Conservation (phyloP, 2,113 vertebrate genomes). For the Anser brachyrhynchus region DNA sequence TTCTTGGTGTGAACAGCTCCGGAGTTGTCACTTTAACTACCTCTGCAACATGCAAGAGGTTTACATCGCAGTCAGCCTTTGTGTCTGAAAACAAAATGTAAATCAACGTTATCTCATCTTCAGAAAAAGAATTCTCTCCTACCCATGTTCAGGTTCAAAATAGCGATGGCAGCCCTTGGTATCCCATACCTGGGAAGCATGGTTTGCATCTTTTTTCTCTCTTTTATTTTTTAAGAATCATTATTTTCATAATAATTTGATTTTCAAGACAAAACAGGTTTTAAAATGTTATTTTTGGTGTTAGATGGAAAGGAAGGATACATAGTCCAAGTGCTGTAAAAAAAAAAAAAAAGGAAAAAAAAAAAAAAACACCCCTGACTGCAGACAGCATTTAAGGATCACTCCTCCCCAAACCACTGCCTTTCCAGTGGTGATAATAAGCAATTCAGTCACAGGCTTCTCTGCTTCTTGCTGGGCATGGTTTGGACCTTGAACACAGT, state of each 20-base stretch:
- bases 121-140: not conserved
- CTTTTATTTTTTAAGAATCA: not conserved
- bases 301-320: not conserved
- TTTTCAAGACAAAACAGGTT: not conserved
- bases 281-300: not conserved
- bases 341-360: not conserved
- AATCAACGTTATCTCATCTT: not conserved
- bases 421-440: not conserved
- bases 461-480: not conserved
- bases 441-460: fast-evolving
- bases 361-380: not conserved
- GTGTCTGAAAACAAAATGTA: not conserved
- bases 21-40: fast-evolving
- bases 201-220: not conserved
- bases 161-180: not conserved
- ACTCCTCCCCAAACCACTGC: fast-evolving
- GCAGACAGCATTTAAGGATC: not conserved
- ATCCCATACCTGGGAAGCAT: not conserved
- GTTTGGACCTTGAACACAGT: not conserved
- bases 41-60: not conserved
- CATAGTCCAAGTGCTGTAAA: not conserved
- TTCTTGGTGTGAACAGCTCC: not conserved
- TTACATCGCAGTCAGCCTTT: not conserved
- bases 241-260: not conserved
- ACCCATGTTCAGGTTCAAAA: not conserved